phyloP scores from a whole-genome alignment of 1,140 invertebrate species.

The Ips typographus region DNA sequence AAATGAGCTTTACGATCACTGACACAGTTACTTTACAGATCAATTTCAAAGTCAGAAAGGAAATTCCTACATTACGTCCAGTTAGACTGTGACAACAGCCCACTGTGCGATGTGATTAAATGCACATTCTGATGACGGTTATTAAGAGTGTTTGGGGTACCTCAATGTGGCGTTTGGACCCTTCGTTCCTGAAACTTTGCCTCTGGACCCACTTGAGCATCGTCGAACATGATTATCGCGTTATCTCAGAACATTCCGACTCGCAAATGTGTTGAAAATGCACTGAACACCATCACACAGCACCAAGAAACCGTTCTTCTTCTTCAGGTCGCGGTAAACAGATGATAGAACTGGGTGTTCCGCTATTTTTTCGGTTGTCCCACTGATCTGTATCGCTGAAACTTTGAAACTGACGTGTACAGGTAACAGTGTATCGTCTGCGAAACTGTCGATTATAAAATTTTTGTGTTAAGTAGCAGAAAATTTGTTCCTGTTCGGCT shows the following conservation, averaged over 20 bases:
- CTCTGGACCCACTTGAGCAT: slow-evolving; percentile 46
- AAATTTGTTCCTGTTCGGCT: neutral
- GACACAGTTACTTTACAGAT: too few species aligned
- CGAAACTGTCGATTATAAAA: neutral
- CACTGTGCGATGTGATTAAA: too few species aligned
- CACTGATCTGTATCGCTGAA: neutral
- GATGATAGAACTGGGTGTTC: slow-evolving; percentile 8
- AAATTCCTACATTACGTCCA: too few species aligned
- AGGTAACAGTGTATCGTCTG: neutral
- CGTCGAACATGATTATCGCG: slow-evolving; percentile 11
- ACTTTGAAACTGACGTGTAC: neutral
- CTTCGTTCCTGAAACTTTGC: slow-evolving; percentile 36
- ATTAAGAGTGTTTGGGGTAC: neutral
- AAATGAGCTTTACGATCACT: too few species aligned
- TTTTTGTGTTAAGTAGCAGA: neutral
- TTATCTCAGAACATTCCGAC: neutral
- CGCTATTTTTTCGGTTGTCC: slow-evolving; percentile 12
- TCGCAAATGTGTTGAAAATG: slow-evolving; percentile 16
- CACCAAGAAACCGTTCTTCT: slow-evolving; percentile 29
- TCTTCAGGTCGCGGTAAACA: slow-evolving; percentile 8
- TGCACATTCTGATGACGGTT: too few species aligned
- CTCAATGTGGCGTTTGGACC: slow-evolving; percentile 15
- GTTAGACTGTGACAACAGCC: too few species aligned
- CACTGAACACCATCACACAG: slow-evolving; percentile 3
- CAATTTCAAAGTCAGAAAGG: too few species aligned